These are phyloP conservation scores for Girardinichthys multiradiatus DNA, from an alignment of 2,113 vertebrate genomes.

Conservation along the genomic window DNA sequence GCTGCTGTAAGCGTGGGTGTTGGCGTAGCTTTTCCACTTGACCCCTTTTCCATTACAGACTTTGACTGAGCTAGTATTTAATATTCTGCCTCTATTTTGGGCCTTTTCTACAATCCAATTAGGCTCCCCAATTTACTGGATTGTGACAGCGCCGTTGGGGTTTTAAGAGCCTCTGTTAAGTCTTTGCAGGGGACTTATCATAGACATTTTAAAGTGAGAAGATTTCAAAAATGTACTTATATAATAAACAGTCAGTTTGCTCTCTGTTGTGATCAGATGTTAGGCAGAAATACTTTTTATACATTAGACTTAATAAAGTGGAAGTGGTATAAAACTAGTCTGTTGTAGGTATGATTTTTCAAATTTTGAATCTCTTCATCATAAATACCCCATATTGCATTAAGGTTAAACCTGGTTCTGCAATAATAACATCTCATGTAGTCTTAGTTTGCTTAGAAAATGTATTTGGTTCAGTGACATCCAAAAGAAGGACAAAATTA, in stretches of 20 bases:
- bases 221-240: slow-evolving; percentile 45
- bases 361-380: background rate
- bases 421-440: background rate
- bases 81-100: slow-evolving; percentile 70
- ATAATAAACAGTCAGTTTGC: background rate
- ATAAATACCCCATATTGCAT: background rate
- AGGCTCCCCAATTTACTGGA: slow-evolving; percentile 70
- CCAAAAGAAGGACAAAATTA: too few relatives aligned
- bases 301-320: background rate
- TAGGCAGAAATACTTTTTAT: background rate
- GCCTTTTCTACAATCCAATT: slow-evolving; percentile 77
- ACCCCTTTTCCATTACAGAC: slow-evolving; percentile 69
- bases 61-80: slow-evolving; percentile 72
- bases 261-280: background rate
- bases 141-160: slow-evolving; percentile 70
- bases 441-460: background rate
- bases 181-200: slow-evolving; percentile 59
- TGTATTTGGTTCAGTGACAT: background rate
- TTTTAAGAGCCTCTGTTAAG: slow-evolving; percentile 59
- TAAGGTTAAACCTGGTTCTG: background rate
- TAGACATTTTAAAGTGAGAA: slow-evolving; percentile 47
- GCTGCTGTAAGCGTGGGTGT: slow-evolving; percentile 41
- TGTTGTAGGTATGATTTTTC: background rate
- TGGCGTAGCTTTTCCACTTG: slow-evolving; percentile 69
- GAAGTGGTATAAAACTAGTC: background rate